These are phyloP conservation scores for Invenusta paracnida DNA, from an alignment of 2,888 invertebrate species.

Conservation along the genomic window DNA sequence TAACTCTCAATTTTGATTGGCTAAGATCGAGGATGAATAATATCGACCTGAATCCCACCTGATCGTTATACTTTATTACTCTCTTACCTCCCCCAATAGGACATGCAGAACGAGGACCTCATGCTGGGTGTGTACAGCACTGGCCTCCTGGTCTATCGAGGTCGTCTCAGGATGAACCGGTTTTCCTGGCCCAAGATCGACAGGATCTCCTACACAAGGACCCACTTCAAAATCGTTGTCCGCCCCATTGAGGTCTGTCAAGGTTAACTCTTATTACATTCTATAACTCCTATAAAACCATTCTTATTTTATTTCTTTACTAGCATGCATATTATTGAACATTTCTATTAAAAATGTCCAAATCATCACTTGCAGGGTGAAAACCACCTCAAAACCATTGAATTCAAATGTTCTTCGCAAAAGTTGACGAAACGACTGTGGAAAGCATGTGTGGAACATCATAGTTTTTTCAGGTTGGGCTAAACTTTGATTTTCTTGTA, in stretches of 20 bases:
- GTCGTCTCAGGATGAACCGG: constrained; percentile 86
- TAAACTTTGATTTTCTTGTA: constrained; percentile 1
- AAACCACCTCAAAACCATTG: constrained; percentile 90
- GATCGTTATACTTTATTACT: no score
- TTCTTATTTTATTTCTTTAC: no score
- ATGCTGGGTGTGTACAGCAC: constrained; percentile 95
- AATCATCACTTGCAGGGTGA: no score
- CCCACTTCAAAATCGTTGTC: constrained; percentile 79
- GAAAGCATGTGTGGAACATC: constrained; percentile 98
- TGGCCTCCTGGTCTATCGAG: constrained; percentile 86
- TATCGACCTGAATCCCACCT: no score
- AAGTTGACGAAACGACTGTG: constrained; percentile 91
- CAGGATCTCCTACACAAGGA: constrained; percentile 94
- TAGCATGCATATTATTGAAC: no score
- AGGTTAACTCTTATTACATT: no score
- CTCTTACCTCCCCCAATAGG: constrained; percentile 63
- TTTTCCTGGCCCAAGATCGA: constrained; percentile 99
- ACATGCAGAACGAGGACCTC: constrained; percentile 89
- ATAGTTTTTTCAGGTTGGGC: constrained; percentile 86
- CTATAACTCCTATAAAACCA: no score
- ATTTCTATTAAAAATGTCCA: no score
- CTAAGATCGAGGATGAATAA: no score
- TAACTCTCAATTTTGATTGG: no score
- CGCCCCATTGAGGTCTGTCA: constrained; percentile 57
- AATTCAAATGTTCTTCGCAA: constrained; percentile 89